Evolutionary conservation across 2,888 invertebrate species (phyloP).

Genomic region (Xestia c-nigrum): DNA sequence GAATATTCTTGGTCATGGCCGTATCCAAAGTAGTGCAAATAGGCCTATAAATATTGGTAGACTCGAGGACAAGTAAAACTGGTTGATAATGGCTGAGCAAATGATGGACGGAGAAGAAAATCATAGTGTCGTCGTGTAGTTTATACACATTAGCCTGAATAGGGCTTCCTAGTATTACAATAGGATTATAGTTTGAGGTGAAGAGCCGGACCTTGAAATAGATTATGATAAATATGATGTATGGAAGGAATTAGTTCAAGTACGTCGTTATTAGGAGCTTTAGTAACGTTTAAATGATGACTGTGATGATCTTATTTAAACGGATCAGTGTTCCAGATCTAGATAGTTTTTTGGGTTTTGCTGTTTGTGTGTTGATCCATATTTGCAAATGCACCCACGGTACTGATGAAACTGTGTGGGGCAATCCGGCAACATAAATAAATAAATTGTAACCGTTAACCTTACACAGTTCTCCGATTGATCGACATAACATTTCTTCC

Average conservation of each 20-base stretch:
- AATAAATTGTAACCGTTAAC: slow-evolving; percentile 3
- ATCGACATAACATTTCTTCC: not conserved
- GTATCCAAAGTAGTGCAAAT: slow-evolving; percentile 30
- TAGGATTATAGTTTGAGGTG: slow-evolving; percentile 41
- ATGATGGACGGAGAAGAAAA: slow-evolving; percentile 45
- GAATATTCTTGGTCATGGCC: slow-evolving; percentile 22
- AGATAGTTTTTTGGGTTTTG: not conserved
- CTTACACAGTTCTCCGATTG: not conserved
- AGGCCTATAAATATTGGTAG: slow-evolving; percentile 26
- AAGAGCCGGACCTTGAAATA: slow-evolving; percentile 40
- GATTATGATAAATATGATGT: slow-evolving; percentile 23
- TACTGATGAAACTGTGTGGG: not conserved
- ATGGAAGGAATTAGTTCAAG: not conserved
- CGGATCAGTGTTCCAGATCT: not conserved
- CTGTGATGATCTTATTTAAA: not conserved
- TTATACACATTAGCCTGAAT: slow-evolving; percentile 46
- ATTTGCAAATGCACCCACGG: not conserved
- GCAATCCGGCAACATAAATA: not conserved
- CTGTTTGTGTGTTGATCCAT: not conserved
- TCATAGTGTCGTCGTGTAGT: slow-evolving; percentile 24
- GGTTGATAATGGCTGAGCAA: slow-evolving; percentile 29
- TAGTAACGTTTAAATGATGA: not conserved
- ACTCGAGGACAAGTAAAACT: slow-evolving; percentile 39
- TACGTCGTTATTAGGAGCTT: not conserved
- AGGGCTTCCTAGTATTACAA: slow-evolving; percentile 57